Conservation (phyloP, 2,888 invertebrate genomes). For the Imbricaverruca yamaguchii region DNA sequence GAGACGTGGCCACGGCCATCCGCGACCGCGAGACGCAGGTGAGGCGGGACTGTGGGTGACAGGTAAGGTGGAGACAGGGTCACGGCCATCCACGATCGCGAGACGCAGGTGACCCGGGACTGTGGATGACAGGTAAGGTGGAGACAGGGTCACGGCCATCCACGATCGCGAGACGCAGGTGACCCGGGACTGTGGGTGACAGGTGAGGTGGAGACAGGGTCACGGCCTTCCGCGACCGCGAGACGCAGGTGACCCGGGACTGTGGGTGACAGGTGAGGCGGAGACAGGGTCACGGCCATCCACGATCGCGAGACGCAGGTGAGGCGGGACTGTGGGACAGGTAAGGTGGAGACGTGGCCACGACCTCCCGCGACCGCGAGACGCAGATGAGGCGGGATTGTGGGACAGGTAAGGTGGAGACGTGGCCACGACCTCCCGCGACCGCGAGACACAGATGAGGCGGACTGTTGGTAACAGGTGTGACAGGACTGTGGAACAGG, state of each 20-base stretch:
- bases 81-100: neutral
- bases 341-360: conserved; percentile 12
- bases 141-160: conserved; percentile 9
- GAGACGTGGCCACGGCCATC: conserved; percentile 13
- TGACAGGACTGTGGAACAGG: too few relatives aligned
- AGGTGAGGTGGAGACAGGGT: too few relatives aligned
- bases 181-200: too few relatives aligned
- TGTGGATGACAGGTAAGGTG: too few relatives aligned
- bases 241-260: too few relatives aligned
- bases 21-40: neutral
- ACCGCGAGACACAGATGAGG: neutral
- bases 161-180: neutral
- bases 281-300: conserved; percentile 9
- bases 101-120: too few relatives aligned
- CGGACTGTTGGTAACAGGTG: too few relatives aligned
- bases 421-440: neutral
- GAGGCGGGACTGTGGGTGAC: too few relatives aligned
- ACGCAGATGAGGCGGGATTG: too few relatives aligned
- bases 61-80: neutral
- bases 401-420: too few relatives aligned
- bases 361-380: neutral
- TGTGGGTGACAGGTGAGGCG: too few relatives aligned
- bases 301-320: neutral
- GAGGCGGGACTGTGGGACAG: too few relatives aligned
- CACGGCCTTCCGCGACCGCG: neutral